phyloP scores from a whole-genome alignment of 1,140 invertebrate species.

The Hyposmocoma kahamanoa region DNA sequence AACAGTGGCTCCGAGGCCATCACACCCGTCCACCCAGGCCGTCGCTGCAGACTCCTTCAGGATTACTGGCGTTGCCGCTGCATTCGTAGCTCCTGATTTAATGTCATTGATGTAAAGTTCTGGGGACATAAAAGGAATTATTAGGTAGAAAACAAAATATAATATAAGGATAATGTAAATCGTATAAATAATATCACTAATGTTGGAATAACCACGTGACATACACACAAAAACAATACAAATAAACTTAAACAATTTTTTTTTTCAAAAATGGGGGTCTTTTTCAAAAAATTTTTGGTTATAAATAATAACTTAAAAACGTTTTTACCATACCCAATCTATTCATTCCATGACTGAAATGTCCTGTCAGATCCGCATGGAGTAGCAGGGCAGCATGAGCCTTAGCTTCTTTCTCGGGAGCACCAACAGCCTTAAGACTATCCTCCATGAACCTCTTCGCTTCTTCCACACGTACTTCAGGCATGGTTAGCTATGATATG shows the following conservation, averaged over 20 bases:
- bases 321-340: conserved; percentile 83
- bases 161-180: too few species aligned
- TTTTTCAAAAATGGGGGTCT: too few species aligned
- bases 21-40: conserved; percentile 88
- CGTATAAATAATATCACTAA: too few species aligned
- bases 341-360: conserved; percentile 95
- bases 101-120: conserved; percentile 81
- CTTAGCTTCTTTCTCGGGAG: conserved; percentile 77
- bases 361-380: conserved; percentile 89
- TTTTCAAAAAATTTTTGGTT: background rate
- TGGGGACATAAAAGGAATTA: conserved; percentile 27
- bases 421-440: conserved; percentile 81
- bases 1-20: conserved; percentile 89
- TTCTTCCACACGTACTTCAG: conserved; percentile 71
- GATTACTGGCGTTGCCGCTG: conserved; percentile 76
- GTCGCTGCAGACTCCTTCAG: conserved; percentile 84
- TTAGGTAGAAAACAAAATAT: too few species aligned
- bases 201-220: too few species aligned
- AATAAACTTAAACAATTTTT: too few species aligned
- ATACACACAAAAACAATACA: too few species aligned
- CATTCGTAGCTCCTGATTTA: conserved; percentile 60
- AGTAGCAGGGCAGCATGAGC: conserved; percentile 85
- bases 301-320: background rate
- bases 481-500: conserved; percentile 33
- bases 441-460: conserved; percentile 83